These are phyloP conservation scores for Alaudala cheleensis DNA, from an alignment of 2,113 vertebrate species.

Conservation along the genomic window DNA sequence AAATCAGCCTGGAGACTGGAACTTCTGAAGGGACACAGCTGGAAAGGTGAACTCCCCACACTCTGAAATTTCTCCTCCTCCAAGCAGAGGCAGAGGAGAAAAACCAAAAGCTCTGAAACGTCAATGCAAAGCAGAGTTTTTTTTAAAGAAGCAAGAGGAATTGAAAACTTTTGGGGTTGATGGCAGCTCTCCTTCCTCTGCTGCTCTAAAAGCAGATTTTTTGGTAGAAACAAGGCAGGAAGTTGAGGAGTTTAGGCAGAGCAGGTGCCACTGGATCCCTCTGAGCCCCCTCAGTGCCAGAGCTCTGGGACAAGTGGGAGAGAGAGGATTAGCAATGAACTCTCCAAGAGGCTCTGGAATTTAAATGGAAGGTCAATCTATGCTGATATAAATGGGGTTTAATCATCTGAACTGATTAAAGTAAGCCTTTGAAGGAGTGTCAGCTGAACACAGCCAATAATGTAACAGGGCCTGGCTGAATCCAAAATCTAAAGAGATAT, in stretches of 20 bases:
- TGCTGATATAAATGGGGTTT: not conserved
- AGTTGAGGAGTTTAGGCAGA: not conserved
- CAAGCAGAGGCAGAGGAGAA: not conserved
- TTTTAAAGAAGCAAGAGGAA: not conserved
- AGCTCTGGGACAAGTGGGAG: not conserved
- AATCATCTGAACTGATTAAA: not conserved
- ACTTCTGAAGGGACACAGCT: not conserved
- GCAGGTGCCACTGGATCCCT: not conserved
- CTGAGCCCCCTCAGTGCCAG: not conserved
- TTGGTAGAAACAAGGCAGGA: accelerated
- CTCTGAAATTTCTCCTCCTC: not conserved
- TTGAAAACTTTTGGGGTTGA: not conserved
- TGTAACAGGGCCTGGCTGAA: not conserved
- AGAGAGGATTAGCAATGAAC: not conserved
- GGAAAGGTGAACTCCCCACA: not conserved
- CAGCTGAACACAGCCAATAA: not conserved
- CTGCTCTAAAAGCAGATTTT: not conserved
- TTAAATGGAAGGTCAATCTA: not conserved
- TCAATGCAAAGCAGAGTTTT: not conserved
- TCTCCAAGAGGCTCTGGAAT: not conserved
- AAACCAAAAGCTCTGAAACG: not conserved
- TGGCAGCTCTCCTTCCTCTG: not conserved
- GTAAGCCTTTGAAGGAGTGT: not conserved
- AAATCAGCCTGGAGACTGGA: not conserved
- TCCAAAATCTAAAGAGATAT: not conserved